Evolutionary conservation across 92 coral and sea anemone species (phyloP).

Genomic region (Porites evermanni): DNA sequence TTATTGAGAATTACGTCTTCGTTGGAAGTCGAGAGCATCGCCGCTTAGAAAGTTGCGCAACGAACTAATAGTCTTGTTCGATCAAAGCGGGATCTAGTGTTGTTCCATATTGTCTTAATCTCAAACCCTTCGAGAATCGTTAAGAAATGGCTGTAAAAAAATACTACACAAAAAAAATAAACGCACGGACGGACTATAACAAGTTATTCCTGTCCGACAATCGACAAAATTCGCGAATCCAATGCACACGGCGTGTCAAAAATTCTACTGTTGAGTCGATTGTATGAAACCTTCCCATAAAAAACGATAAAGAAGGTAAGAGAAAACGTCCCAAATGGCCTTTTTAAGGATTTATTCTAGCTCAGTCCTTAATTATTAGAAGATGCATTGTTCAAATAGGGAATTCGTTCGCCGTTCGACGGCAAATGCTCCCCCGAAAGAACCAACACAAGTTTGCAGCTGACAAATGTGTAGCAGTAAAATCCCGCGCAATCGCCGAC

Average conservation of each 20-base stretch:
- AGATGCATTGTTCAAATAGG: background rate
- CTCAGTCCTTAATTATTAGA: background rate
- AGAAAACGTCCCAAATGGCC: background rate
- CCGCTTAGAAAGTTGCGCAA: constrained; percentile 32
- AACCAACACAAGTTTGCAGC: constrained; percentile 39
- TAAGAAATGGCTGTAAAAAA: background rate
- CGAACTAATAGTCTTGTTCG: background rate
- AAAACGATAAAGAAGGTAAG: constrained; percentile 4
- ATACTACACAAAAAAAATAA: background rate
- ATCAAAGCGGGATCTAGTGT: constrained; percentile 4
- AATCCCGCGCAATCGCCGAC: constrained; percentile 28
- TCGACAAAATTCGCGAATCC: background rate
- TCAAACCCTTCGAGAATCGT: background rate
- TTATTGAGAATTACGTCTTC: constrained; percentile 2
- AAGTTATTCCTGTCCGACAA: background rate
- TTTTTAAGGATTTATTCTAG: background rate
- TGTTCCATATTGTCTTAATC: constrained; percentile 1
- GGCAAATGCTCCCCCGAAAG: constrained; percentile 30
- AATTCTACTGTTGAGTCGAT: background rate
- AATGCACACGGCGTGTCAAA: background rate
- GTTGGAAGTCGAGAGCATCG: constrained; percentile 20
- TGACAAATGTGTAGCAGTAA: constrained; percentile 27
- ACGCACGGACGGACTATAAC: constrained; percentile 36
- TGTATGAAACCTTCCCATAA: background rate
- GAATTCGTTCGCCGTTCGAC: constrained; percentile 1